These are phyloP conservation scores for Hipparchia sbordonii DNA, from an alignment of 2,888 invertebrate genomes.

Conservation along the genomic window DNA sequence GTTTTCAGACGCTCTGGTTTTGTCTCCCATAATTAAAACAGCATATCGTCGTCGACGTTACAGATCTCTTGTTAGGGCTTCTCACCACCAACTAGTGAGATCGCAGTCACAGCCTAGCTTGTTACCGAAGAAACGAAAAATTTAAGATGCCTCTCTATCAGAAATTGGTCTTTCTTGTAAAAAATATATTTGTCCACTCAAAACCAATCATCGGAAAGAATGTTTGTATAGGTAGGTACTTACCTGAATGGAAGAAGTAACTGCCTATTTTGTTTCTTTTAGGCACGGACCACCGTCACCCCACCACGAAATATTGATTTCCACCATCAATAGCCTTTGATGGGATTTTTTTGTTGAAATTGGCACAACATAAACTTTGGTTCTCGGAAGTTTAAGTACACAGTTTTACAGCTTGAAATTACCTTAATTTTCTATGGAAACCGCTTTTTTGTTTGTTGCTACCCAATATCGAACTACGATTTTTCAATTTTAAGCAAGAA, in stretches of 20 bases:
- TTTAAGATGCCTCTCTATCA: too few species aligned
- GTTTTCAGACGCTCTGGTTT: too few species aligned
- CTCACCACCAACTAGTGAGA: too few species aligned
- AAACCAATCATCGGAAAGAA: not conserved
- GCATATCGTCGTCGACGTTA: too few species aligned
- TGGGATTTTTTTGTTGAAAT: conserved; percentile 25
- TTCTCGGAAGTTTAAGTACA: conserved; percentile 22
- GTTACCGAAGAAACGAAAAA: too few species aligned
- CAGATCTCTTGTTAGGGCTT: too few species aligned
- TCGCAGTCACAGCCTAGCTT: too few species aligned
- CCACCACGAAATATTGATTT: conserved; percentile 21
- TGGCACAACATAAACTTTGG: conserved; percentile 15
- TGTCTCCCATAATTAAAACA: too few species aligned
- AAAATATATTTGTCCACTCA: not conserved
- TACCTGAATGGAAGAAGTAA: not conserved
- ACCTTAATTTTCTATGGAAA: not conserved
- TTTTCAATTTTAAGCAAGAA: too few species aligned
- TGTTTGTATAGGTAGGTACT: not conserved
- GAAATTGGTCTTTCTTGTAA: too few species aligned
- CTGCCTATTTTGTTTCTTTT: conserved; percentile 21
- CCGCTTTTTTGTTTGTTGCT: too few species aligned
- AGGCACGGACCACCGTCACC: conserved; percentile 13
- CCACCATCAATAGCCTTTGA: conserved; percentile 21
- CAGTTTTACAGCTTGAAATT: not conserved
- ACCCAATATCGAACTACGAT: too few species aligned